Evolutionary conservation across 2,113 vertebrate species (phyloP), one percentile per base, ranked within the genome.

Genomic region (Gobius niger): DNA sequence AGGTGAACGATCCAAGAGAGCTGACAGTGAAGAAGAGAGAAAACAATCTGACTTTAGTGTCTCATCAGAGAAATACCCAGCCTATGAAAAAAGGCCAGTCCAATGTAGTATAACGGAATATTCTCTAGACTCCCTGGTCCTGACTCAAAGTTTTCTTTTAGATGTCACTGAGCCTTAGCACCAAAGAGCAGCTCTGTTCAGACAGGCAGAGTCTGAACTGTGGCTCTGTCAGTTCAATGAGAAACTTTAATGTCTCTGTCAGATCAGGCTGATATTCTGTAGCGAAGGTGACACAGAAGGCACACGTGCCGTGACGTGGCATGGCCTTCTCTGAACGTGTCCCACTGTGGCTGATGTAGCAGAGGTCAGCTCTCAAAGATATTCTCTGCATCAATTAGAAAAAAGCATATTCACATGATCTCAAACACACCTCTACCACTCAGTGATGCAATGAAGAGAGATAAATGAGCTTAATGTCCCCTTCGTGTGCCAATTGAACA

Each of bases 271-370:
- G 72, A 73, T 79, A 71, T 18, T 76, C 70, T 47, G 75, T 40
- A 78, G 80, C 47, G 71, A 77, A 78, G 73, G 82, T 80, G 81
- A 73, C 72, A 82, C 63, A 73, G 76, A 77, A 81, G 79, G 82
- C 71, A 75, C 65, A 51, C 44, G 73, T 69, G 73, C 52, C 77
- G 78, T 78, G 69, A 75, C 70, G 64, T 72, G 72, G 69, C 51
- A 52, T 57, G 64, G 66, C 42, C 50, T 50, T 51, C 70, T 67
- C 63, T 79, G 66, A 70, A 66, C 56, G n/a, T 16, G n/a, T 19
- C 24, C 24, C 24, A 24, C 18, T 11, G 52, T 53, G 52, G 9
- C 16, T 53, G 16, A 53, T 16, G 16, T 53, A 18, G n/a, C 19
- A 24, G 9, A 53, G 52, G 4, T 34, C 24, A 34, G 24, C 24